phyloP scores from a whole-genome alignment of 1,140 invertebrate species.

The Bombus vancouverensis region DNA sequence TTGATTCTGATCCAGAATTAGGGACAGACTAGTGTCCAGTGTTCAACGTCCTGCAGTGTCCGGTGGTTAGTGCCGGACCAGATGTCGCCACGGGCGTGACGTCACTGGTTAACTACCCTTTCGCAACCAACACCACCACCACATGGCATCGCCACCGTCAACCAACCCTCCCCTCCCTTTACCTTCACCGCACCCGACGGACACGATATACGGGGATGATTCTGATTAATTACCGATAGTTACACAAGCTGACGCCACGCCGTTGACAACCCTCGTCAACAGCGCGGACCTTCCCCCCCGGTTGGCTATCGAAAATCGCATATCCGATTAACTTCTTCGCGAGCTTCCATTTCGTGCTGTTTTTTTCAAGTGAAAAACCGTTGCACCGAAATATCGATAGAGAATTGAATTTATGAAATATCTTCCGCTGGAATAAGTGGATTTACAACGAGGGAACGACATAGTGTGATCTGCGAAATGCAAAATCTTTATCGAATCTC shows the following conservation, averaged over 20 bases:
- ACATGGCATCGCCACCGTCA: conserved; percentile 39
- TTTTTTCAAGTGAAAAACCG: background rate
- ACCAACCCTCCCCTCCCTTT: background rate
- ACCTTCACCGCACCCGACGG: conserved; percentile 59
- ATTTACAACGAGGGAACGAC: no score
- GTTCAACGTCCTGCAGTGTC: conserved; percentile 75
- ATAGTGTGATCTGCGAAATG: no score
- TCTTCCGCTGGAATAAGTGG: no score
- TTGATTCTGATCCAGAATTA: conserved; percentile 78
- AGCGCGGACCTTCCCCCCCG: conserved; percentile 18
- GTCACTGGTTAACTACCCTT: conserved; percentile 82
- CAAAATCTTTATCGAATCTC: no score
- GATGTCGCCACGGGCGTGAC: conserved; percentile 82
- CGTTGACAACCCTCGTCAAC: conserved; percentile 69
- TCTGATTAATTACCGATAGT: conserved; percentile 83
- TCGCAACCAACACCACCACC: conserved; percentile 59
- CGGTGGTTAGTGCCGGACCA: conserved; percentile 77
- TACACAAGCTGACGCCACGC: conserved; percentile 81
- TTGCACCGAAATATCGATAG: background rate
- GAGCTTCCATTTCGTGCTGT: background rate
- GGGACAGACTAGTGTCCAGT: conserved; percentile 67
- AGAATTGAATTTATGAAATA: background rate
- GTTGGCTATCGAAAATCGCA: conserved; percentile 48
- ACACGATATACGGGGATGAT: conserved; percentile 81
- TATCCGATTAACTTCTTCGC: conserved; percentile 30